Evolutionary conservation across 2,797 vertebrate species (phyloP).

Genomic region (Micropoecilia bifurca): DNA sequence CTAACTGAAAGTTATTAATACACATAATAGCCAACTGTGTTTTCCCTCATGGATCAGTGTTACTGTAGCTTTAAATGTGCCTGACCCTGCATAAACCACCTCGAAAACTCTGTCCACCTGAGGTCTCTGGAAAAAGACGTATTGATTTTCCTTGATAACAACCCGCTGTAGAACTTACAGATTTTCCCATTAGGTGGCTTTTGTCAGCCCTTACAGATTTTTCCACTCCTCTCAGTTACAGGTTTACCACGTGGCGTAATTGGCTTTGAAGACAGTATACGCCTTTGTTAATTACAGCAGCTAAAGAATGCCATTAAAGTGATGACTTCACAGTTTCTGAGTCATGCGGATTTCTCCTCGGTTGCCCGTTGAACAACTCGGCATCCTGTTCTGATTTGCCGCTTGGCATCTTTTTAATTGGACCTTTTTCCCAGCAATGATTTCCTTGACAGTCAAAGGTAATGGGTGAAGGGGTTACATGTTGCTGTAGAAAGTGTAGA

Average conservation of each 20-base stretch:
- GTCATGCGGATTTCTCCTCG: slow-evolving; percentile 20
- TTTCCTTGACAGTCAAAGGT: slow-evolving; percentile 31
- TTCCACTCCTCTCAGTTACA: slow-evolving; percentile 21
- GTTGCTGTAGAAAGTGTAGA: neutral
- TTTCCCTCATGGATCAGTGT: neutral
- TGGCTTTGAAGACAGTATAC: slow-evolving; percentile 36
- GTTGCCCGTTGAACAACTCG: slow-evolving; percentile 51
- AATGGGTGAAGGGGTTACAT: neutral
- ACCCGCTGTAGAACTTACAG: slow-evolving; percentile 56
- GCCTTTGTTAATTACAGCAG: slow-evolving; percentile 57
- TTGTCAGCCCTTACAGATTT: slow-evolving; percentile 53
- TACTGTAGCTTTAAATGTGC: slow-evolving; percentile 3
- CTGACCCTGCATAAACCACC: slow-evolving; percentile 33
- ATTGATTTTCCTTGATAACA: slow-evolving; percentile 73
- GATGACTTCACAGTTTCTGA: slow-evolving; percentile 29
- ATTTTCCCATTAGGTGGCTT: slow-evolving; percentile 66
- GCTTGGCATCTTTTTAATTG: slow-evolving; percentile 65
- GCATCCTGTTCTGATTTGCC: slow-evolving; percentile 45
- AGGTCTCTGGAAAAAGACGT: slow-evolving; percentile 54
- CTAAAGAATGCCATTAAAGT: slow-evolving; percentile 29
- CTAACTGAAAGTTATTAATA: neutral
- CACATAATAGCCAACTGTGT: neutral
- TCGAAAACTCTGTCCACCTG: slow-evolving; percentile 39
- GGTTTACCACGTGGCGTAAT: slow-evolving; percentile 38
- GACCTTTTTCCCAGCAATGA: slow-evolving; percentile 14